Percentiles rank a stretch among this genome's conserved stretches.
Conservation (phyloP, 2,797 vertebrate genomes). For the Lepus townsendii region DNA sequence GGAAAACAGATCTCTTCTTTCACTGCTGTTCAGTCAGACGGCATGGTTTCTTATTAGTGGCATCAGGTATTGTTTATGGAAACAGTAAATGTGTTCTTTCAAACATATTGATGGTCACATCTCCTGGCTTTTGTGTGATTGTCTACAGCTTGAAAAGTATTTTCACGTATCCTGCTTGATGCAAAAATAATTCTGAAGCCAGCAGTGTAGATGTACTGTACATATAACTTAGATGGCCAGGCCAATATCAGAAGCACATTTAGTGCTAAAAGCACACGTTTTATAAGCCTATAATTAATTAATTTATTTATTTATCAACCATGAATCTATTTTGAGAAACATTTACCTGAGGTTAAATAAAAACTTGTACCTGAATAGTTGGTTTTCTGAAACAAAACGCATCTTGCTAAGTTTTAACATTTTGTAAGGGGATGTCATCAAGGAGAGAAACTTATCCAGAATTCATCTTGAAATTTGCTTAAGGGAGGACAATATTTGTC, state of each 20-base stretch:
- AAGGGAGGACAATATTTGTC: neutral
- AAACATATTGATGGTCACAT: neutral
- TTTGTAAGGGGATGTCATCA: neutral
- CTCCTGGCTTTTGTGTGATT: neutral
- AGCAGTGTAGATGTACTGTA: neutral
- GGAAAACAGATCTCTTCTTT: neutral
- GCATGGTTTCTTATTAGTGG: neutral
- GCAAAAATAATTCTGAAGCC: neutral
- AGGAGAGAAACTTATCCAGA: neutral
- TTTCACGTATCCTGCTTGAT: constrained; percentile 2
- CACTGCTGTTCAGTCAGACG: neutral
- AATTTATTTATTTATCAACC: neutral
- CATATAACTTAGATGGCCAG: neutral
- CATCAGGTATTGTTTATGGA: neutral
- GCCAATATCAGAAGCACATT: neutral
- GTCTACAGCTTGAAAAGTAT: neutral
- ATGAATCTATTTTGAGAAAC: neutral
- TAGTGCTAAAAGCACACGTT: neutral
- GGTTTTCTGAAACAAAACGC: neutral
- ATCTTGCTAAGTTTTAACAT: constrained; percentile 7
- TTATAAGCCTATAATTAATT: neutral
- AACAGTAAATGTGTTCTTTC: neutral
- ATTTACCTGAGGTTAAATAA: neutral
- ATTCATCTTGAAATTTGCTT: neutral
- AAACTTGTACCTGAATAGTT: neutral